Evolutionary conservation across 1,140 invertebrate genomes (phyloP).

Genomic region (Sycobia sp.): DNA sequence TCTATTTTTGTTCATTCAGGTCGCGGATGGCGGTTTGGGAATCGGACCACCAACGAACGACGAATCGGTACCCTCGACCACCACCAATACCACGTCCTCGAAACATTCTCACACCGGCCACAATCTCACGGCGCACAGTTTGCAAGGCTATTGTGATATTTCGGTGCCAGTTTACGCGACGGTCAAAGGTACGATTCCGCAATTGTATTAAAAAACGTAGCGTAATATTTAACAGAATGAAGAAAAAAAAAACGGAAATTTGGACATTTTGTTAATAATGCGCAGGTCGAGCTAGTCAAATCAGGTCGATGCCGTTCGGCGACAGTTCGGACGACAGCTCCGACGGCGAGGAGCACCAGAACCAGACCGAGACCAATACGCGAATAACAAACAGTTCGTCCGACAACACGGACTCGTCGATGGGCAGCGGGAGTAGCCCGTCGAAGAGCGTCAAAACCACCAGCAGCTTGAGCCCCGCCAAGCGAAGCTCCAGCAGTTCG

Average conservation of each 20-base stretch:
- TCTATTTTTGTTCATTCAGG: too few species aligned
- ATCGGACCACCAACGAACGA: constrained; percentile 55
- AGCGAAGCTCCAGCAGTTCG: constrained; percentile 82
- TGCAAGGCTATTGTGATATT: constrained; percentile 75
- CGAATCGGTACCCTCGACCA: constrained; percentile 56
- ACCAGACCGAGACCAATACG: constrained; percentile 60
- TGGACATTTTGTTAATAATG: neutral
- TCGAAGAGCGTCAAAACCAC: constrained; percentile 85
- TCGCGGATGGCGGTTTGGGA: constrained; percentile 81
- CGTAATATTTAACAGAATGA: too few species aligned
- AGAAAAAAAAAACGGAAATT: too few species aligned
- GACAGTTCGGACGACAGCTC: constrained; percentile 95
- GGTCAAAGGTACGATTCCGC: constrained; percentile 74
- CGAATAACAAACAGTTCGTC: constrained; percentile 63
- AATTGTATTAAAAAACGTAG: too few species aligned
- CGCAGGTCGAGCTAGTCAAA: constrained; percentile 86
- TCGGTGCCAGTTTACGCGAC: constrained; percentile 94
- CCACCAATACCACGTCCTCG: constrained; percentile 56
- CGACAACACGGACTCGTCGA: constrained; percentile 60
- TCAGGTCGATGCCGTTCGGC: constrained; percentile 92
- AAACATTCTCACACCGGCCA: constrained; percentile 59
- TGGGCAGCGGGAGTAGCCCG: constrained; percentile 75
- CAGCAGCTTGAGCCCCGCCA: constrained; percentile 81
- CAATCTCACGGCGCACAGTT: constrained; percentile 56
- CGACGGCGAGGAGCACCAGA: constrained; percentile 79